Evolutionary conservation across 1,140 invertebrate genomes (phyloP).

Genomic region (Calephelis nemesis): DNA sequence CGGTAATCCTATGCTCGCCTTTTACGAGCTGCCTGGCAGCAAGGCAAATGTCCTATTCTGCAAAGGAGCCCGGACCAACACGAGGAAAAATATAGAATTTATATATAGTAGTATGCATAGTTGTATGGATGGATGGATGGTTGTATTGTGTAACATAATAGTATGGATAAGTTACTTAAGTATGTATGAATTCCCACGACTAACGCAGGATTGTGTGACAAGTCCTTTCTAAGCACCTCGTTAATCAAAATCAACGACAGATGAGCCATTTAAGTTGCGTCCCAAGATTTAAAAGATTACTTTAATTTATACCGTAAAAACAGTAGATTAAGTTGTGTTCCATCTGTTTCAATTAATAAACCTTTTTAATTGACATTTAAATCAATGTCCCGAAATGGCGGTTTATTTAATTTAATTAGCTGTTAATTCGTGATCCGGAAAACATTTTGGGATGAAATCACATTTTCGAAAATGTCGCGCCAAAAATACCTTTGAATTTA

Average conservation of each 20-base stretch:
- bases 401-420: background rate
- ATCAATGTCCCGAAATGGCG: background rate
- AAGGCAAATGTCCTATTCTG: no score
- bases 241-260: background rate
- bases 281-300: slow-evolving; percentile 2
- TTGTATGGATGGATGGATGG: no score
- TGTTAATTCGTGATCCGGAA: slow-evolving; percentile 1
- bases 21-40: no score
- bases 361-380: slow-evolving; percentile 10
- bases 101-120: no score
- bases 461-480: background rate
- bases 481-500: background rate
- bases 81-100: no score
- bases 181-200: no score
- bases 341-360: slow-evolving; percentile 7
- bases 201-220: no score
- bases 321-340: slow-evolving; percentile 13
- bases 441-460: background rate
- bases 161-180: no score
- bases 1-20: no score
- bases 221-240: no score
- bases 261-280: background rate
- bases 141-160: no score
- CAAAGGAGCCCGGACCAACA: no score
- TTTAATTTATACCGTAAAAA: slow-evolving; percentile 10